Evolutionary conservation across 37 sponge, comb jelly and placozoan genomes (phyloP), one percentile per base, ranked within the genome.

Genomic region (Beroe forskalii): DNA sequence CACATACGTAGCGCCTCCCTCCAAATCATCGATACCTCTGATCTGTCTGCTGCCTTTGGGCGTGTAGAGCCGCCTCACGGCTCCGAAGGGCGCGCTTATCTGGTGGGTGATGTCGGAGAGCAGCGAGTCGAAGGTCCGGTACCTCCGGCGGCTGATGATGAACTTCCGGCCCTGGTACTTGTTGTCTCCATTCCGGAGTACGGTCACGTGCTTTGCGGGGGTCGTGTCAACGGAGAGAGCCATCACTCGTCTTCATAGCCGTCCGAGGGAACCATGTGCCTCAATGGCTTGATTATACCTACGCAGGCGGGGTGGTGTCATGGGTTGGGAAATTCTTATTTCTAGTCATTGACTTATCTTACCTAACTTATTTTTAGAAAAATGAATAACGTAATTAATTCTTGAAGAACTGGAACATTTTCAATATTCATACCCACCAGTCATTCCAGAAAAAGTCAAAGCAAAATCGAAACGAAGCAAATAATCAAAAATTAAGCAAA

Each of bases 221-320:
- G 86, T 80, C 55, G 86, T 80, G 35, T 80, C 86, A 22, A 80
- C 86, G 28, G 86, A 80, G 40, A 80, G 86, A 44, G 86, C 86
- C 86, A 80, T 80, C 40, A 80, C 28, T 80, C 9, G 48, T 64
- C 66, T 4, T 64, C 66, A 64, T 64, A 64, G 55, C 55, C 55
- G 55, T 48, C 55, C 55, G 55, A 17, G 55, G 12, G 55, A 48
- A 48, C 55, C 55, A 48, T 48, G 55, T 48, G 55, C 55, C 55
- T 17, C 55, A 48, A 12, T 48, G 55, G 55, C 55, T 48, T 12
- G 12, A 48, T 48, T 48, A 17, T 17, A 48, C 55, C 55, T 48
- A 48, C n/a, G n/a, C n/a, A n/a, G n/a, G n/a, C n/a, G n/a, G n/a
- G n/a, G n/a, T n/a, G n/a, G n/a, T n/a, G n/a, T n/a, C n/a, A n/a